Conservation (phyloP, 2,113 vertebrate species). For the Opisthocomus hoazin region DNA sequence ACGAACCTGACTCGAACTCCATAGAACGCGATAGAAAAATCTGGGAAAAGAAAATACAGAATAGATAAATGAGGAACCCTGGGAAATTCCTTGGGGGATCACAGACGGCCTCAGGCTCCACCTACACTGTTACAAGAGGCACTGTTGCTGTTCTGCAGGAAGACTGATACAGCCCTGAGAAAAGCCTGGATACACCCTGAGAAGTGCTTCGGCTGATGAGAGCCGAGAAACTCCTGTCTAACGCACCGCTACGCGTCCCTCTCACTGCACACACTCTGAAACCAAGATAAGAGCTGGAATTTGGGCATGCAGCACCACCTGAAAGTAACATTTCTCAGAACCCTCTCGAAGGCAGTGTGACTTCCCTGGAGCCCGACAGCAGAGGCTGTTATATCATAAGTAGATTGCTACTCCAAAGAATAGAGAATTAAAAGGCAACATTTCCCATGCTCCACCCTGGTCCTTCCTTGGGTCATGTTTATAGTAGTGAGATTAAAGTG, state of each 20-base stretch:
- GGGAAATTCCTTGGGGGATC: background rate
- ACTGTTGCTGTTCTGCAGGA: background rate
- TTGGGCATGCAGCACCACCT: background rate
- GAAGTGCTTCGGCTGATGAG: constrained; percentile 1
- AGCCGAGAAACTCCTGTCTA: background rate
- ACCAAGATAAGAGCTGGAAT: constrained; percentile 19
- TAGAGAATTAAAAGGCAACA: background rate
- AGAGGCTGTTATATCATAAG: background rate
- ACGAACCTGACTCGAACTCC: background rate
- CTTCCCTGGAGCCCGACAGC: background rate
- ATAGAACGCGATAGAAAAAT: background rate
- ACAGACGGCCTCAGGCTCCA: background rate
- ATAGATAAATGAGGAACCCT: background rate
- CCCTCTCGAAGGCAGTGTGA: background rate
- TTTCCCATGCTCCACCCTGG: constrained; percentile 10
- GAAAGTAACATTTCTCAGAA: background rate
- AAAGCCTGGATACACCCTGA: background rate
- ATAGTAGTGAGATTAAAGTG: background rate
- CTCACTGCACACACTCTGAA: background rate
- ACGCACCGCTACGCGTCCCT: accelerated
- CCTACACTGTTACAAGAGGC: background rate
- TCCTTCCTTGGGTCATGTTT: constrained; percentile 12
- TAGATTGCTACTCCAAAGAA: constrained; percentile 19
- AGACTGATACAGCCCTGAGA: background rate
- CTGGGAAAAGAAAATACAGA: background rate